These are phyloP conservation scores for Sarcophaga variegata DNA, from an alignment of 2,888 invertebrate species.

Conservation along the genomic window DNA sequence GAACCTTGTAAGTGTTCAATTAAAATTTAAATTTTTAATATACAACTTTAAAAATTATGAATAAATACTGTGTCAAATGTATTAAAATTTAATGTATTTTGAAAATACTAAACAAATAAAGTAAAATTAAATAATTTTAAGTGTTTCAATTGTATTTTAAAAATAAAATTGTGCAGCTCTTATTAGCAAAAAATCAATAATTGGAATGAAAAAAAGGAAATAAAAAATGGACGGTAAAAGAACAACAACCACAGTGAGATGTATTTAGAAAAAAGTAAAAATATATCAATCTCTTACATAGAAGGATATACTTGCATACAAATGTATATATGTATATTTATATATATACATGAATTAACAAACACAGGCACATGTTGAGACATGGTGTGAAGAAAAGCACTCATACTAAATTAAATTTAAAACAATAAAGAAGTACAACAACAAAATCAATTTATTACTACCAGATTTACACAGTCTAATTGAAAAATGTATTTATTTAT, in stretches of 20 bases:
- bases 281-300: background rate
- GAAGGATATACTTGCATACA: background rate
- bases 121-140: background rate
- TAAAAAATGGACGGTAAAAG: slow-evolving; percentile 31
- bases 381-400: slow-evolving; percentile 17
- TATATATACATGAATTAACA: background rate
- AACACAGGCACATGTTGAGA: background rate
- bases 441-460: slow-evolving; percentile 37
- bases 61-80: background rate
- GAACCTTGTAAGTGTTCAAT: slow-evolving; percentile 72
- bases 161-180: slow-evolving; percentile 4
- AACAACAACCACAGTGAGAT: slow-evolving; percentile 30
- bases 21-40: slow-evolving; percentile 87
- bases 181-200: slow-evolving; percentile 49
- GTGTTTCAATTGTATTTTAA: slow-evolving; percentile 24
- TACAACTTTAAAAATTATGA: slow-evolving; percentile 78
- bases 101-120: slow-evolving; percentile 5
- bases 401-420: slow-evolving; percentile 44
- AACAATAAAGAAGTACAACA: slow-evolving; percentile 22
- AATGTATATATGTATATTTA: background rate
- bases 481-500: slow-evolving; percentile 26
- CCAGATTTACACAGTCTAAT: slow-evolving; percentile 33
- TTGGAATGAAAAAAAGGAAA: slow-evolving; percentile 30
- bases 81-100: background rate
- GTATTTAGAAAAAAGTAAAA: slow-evolving; percentile 25